These are phyloP conservation scores for Cryptus viduatorius DNA, from an alignment of 2,888 invertebrate genomes.

Conservation along the genomic window DNA sequence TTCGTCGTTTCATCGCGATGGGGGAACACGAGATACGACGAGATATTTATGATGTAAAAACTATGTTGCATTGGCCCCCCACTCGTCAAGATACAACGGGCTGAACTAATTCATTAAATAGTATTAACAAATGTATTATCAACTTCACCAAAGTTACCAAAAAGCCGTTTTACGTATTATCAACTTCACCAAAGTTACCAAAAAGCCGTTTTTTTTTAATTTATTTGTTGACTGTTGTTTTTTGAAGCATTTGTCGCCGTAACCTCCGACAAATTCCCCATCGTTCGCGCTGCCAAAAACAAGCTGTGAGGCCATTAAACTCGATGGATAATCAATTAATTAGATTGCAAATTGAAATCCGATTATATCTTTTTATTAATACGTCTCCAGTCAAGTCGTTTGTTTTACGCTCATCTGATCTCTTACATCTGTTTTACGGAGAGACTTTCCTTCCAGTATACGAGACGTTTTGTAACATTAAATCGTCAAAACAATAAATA, in stretches of 20 bases:
- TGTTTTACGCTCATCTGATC: background rate
- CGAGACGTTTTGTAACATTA: background rate
- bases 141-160: background rate
- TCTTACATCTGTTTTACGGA: background rate
- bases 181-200: too few species aligned
- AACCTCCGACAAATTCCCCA: constrained; percentile 92
- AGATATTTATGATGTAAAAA: constrained; percentile 32
- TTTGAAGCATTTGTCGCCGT: background rate
- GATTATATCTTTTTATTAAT: background rate
- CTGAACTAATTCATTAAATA: constrained; percentile 7
- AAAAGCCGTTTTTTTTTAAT: constrained; percentile 22
- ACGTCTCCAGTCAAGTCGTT: background rate
- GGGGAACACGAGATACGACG: constrained; percentile 50
- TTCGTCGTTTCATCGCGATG: constrained; percentile 40
- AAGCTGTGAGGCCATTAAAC: constrained; percentile 75
- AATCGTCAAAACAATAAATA: too few species aligned
- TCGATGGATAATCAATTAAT: background rate
- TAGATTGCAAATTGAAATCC: background rate
- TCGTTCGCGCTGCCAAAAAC: constrained; percentile 91
- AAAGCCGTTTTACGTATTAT: too few species aligned
- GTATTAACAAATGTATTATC: constrained; percentile 18
- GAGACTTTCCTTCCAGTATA: background rate
- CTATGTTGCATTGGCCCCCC: constrained; percentile 17
- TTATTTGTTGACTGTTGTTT: constrained; percentile 41
- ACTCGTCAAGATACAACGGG: background rate